Percentiles rank a stretch among this genome's conserved stretches.
phyloP scores from a whole-genome alignment of 1,140 invertebrate species.

The Drosophila bifasciata region DNA sequence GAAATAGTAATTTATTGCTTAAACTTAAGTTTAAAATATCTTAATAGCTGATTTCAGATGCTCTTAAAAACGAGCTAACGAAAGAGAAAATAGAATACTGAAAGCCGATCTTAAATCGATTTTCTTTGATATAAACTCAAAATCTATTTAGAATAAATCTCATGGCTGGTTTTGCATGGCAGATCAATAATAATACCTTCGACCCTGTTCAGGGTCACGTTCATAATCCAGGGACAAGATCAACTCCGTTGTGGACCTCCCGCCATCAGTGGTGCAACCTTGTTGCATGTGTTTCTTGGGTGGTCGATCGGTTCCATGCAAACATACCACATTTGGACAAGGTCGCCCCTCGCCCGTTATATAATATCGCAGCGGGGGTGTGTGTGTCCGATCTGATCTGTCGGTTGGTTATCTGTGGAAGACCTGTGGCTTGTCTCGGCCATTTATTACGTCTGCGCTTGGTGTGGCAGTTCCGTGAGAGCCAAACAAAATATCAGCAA shows the following conservation, averaged over 20 bases:
- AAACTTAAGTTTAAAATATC: too few relatives aligned
- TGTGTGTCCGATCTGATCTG: slow-evolving; percentile 17
- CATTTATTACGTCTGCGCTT: slow-evolving; percentile 29
- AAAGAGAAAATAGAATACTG: too few relatives aligned
- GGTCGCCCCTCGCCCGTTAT: slow-evolving; percentile 41
- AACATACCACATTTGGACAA: slow-evolving; percentile 33
- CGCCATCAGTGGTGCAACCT: slow-evolving; percentile 30
- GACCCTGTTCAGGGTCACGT: slow-evolving; percentile 26
- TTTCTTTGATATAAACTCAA: too few relatives aligned
- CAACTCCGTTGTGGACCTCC: slow-evolving; percentile 19
- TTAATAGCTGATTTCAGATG: too few relatives aligned
- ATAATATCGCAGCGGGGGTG: slow-evolving; percentile 43
- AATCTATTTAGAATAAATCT: too few relatives aligned
- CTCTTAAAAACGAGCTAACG: too few relatives aligned
- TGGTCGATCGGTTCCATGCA: slow-evolving; percentile 5
- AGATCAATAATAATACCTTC: slow-evolving; percentile 1
- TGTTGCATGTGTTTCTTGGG: slow-evolving; percentile 42
- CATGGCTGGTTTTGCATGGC: too few relatives aligned
- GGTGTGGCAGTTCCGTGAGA: slow-evolving; percentile 48
- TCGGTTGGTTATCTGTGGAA: slow-evolving; percentile 12
- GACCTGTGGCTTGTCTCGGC: slow-evolving; percentile 15
- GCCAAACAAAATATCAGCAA: slow-evolving; percentile 23
- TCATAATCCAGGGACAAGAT: slow-evolving; percentile 7
- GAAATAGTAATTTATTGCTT: neutral
- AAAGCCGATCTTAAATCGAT: neutral